phyloP scores from a whole-genome alignment of 2,113 vertebrate genomes.

The Scytalopus superciliaris region DNA sequence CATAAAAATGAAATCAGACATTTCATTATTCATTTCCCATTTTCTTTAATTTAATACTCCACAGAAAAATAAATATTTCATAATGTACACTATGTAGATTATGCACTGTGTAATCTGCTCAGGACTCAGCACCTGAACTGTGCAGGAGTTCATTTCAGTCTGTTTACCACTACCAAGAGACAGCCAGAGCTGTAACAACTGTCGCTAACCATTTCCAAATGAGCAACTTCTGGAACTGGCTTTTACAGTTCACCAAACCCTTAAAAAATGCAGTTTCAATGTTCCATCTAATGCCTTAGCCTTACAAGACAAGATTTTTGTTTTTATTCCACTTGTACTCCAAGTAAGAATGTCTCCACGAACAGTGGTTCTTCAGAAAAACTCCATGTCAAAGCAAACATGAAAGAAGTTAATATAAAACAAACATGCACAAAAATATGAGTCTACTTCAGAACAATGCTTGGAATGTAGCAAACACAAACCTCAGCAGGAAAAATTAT shows the following conservation, averaged over 20 bases:
- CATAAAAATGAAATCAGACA: neutral
- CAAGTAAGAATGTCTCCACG: neutral
- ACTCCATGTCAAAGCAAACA: neutral
- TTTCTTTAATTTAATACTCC: neutral
- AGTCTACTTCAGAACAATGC: neutral
- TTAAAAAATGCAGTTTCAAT: neutral
- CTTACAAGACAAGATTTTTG: neutral
- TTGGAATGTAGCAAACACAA: neutral
- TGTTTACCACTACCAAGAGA: neutral
- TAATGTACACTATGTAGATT: neutral
- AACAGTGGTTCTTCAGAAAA: neutral
- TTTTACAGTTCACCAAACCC: neutral
- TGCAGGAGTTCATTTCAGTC: neutral
- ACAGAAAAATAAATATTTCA: neutral
- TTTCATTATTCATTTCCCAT: neutral
- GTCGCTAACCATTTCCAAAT: neutral
- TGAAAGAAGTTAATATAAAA: neutral
- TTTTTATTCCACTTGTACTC: neutral
- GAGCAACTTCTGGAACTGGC: neutral
- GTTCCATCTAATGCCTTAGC: neutral
- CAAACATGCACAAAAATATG: neutral
- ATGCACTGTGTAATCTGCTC: neutral
- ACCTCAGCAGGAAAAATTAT: neutral
- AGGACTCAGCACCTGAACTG: neutral
- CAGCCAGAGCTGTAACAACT: neutral